These are phyloP conservation scores for Epinephelus lanceolatus DNA, from an alignment of 2,113 vertebrate genomes.

Conservation along the genomic window DNA sequence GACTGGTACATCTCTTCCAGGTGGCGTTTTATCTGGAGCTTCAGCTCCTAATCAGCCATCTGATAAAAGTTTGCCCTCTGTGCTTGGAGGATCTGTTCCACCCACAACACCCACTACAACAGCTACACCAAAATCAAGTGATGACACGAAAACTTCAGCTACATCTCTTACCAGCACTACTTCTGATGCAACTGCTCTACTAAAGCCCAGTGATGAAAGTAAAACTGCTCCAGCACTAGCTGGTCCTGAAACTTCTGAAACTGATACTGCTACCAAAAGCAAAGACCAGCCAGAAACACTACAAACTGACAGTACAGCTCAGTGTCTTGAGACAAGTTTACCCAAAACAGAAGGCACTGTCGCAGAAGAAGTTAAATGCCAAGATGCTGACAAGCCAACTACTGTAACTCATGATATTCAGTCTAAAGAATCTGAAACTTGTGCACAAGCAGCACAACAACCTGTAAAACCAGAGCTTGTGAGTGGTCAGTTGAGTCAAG, in stretches of 20 bases:
- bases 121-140: conserved; percentile 73
- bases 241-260: conserved; percentile 12
- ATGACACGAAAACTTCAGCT: conserved; percentile 43
- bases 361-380: conserved; percentile 24
- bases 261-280: conserved; percentile 26
- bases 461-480: conserved; percentile 22
- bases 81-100: conserved; percentile 53
- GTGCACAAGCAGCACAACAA: conserved; percentile 23
- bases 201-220: conserved; percentile 70
- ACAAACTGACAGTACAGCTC: conserved; percentile 20
- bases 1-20: conserved; percentile 64
- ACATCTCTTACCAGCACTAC: conserved; percentile 7
- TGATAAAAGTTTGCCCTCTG: conserved; percentile 67
- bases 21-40: conserved; percentile 61
- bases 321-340: conserved; percentile 14
- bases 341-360: conserved; percentile 33
- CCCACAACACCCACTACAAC: conserved; percentile 58
- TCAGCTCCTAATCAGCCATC: conserved; percentile 62
- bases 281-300: conserved; percentile 34
- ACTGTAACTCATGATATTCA: conserved; percentile 27
- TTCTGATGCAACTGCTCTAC: conserved; percentile 68
- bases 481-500: conserved; percentile 28
- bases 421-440: conserved; percentile 47
- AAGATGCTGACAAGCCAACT: conserved; percentile 44
- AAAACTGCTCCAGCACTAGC: conserved; percentile 3